Evolutionary conservation across 2,888 invertebrate genomes (phyloP), one percentile per base, ranked within the genome.

Genomic region (Pilophorus perplexus): DNA sequence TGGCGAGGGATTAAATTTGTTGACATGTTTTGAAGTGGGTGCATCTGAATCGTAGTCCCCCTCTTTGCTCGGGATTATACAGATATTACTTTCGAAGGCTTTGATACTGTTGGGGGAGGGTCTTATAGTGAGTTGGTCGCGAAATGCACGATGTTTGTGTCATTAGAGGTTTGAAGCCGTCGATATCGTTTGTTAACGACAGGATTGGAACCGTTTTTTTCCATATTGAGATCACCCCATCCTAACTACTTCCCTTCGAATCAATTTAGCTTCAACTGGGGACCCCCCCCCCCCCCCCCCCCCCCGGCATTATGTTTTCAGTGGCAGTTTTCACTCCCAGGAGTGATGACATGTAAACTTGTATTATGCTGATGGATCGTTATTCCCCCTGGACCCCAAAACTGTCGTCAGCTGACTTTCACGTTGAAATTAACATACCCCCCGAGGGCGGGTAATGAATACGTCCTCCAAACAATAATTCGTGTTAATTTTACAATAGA

Each of bases 1-100:
- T 59, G 59, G 40, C 27, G 59, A 12, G 33, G 52, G 59, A 59
- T 59, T 59, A 59, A 59, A 59, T 59, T 59, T 22, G 59, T 59
- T 59, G 59, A 59, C 59, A 59, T 59, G 59, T 59, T 59, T 59
- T 44, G 59, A 59, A 42, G 59, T 18, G 27, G 44, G 52, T 18
- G 14, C 33, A 28, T 14, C 28, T 28, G 28, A 52, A 52, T 52
- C 28, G 52, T 52, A 16, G 18, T 2, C 8, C 28, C 50, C 25
- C 25, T 27, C n/a, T 6, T 12, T 27, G 3, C 6, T 23, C 42
- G 3, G 52, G 52, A 52, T 52, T 52, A 52, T 10, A 28, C 12
- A 27, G 52, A 52, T 52, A 52, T 52, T 52, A 52, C 52, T 52
- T 52, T 28, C 28, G 28, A 52, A 50, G 52, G n/a, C n/a, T n/a